Base-by-base conservation (phyloP, 2,888 invertebrate species). In the Patella ulyssiponensis region DNA sequence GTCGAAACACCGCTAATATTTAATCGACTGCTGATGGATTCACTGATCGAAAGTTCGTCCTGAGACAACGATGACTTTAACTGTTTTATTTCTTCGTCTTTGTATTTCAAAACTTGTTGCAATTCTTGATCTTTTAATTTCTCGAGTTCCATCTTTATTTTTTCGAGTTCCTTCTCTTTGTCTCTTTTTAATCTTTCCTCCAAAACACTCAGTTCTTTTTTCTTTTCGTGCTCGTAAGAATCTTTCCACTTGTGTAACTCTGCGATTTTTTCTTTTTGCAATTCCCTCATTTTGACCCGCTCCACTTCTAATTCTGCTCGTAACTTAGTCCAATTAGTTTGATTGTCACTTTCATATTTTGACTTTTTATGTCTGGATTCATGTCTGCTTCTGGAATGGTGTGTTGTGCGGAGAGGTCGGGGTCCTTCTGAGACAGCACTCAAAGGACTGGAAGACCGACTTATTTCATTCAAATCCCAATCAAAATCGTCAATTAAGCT, bases 91-190 rank as follows among this genome's bases (percentile, higher is more conserved):
- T 89, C 88, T 56, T 89, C 88, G 33, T 90, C 90, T 72, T 86
- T 88, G 73, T 88, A 86, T 78, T 87, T 88, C 0, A 89, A 76
- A 12, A 90, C 85, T 80, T 87, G 85, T 76, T 88, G 85, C 14
- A 90, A 69, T 78, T 90, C 90, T 56, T 84, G 80, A 76, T 90
- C 90, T 77, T 88, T 88, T 69, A 87, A 86, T 75, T 86, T 88
- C 20, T 81, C 78, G 7, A 89, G 81, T 33, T 79, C 80, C 56
- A 88, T 89, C 76, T 85, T 86, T 52, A 87, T 64, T 70, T 82
- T 83, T 70, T 82, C 82, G 53, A 87, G 79, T 77, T 89, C 89
- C 71, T 81, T 83, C 73, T 84, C 82, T 70, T 86, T 85, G 69
- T 86, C 85, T n/a, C 83, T 83, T 76, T 85, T 81, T 64, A 86